Conservation (phyloP, 2,113 vertebrate genomes). For the Dipodomys stephensi region DNA sequence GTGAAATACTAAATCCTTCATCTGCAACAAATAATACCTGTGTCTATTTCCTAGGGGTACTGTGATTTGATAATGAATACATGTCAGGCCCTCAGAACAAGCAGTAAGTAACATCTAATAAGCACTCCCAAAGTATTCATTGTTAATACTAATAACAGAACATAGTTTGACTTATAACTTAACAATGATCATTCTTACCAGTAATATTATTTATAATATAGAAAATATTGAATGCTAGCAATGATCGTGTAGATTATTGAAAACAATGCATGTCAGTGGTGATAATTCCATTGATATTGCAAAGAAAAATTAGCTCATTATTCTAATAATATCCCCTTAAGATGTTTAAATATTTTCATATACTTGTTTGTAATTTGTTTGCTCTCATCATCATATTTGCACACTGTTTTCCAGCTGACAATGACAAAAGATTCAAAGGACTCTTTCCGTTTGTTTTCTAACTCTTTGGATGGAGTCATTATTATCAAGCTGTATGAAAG, state of each 20-base stretch:
- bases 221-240: constrained; percentile 20
- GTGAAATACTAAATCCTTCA: neutral
- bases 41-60: neutral
- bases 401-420: neutral
- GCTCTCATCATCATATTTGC: constrained; percentile 17
- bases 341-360: constrained; percentile 52
- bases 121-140: neutral
- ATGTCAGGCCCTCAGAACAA: neutral
- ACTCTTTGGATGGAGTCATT: neutral
- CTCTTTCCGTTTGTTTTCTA: constrained; percentile 16
- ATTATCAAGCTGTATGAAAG: constrained; percentile 8
- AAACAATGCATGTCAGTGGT: constrained; percentile 41
- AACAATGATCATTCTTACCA: constrained; percentile 3
- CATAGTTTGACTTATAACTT: constrained; percentile 13
- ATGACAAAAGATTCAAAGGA: constrained; percentile 22
- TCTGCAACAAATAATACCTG: neutral
- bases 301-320: constrained; percentile 52
- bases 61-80: neutral
- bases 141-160: neutral
- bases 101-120: neutral
- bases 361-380: constrained; percentile 2
- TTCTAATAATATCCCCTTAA: constrained; percentile 40
- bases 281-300: constrained; percentile 31
- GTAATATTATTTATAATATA: constrained; percentile 4
- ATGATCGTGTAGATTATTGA: neutral